Evolutionary conservation across 53 echinoderm and acorn worm species (phyloP), one percentile per base, ranked within the genome.

Genomic region (Holothuria scabra): DNA sequence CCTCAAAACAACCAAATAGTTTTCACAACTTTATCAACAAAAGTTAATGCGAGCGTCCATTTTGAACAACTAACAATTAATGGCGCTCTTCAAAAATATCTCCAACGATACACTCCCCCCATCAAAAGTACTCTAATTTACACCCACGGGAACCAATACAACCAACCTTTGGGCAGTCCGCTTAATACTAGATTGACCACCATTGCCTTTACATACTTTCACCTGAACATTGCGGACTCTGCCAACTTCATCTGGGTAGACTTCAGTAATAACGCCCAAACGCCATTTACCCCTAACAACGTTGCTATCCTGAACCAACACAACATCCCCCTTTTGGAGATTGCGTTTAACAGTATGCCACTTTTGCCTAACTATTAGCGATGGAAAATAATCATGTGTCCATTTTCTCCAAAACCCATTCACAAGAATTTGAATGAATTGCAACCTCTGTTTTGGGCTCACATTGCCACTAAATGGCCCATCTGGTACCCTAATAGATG

Each of bases 321-420:
- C 89, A 26, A 88, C 59, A 48, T 88, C 89, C 7, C 58, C 79
- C 25, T 55, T 66, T 66, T 84, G 78, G 46, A 88, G 5, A 38
- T 67, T 84, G 4, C 89, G 16, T 32, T 65, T 84, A 67, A 49
- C 38, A 8, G 62, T 74, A 32, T 78, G 89, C 89, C 89, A 88
- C 46, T 88, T 88, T 67, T 84, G 76, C 29, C 84, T 62, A 0
- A 88, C 26, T 32, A 88, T 84, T 31, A 88, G 68, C 13, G 89
- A 65, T 2, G 89, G 88, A 26, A 88, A 88, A 56, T 84, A 88
- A 32, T 84, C 89, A 13, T 60, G 56, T 14, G 84, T 88, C 89
- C 84, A 88, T 76, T 66, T 88, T 61, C 56, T 76, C 84, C 89
- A 88, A 68, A 84, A 88, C 19, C 48, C 59, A 61, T 88, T 84